Evolutionary conservation across 2,888 invertebrate species (phyloP).

Genomic region (Acanthoscelides obtectus): DNA sequence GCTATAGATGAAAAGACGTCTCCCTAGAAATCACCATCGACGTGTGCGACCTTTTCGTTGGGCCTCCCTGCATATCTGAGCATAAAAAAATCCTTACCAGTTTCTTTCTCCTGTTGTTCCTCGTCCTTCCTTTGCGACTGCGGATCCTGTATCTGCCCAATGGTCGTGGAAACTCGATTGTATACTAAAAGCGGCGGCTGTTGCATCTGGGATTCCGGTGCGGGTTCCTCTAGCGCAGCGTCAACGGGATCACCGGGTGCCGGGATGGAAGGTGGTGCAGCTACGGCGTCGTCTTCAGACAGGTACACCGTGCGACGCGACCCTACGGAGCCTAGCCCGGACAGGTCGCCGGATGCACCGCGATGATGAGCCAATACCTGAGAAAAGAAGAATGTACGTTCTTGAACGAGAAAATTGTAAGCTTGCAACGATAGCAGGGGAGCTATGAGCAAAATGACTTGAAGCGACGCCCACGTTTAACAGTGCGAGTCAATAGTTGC

Average conservation of each 20-base stretch:
- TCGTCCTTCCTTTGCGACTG: conserved; percentile 36
- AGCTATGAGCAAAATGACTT: no score
- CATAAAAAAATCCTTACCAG: no score
- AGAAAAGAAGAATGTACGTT: no score
- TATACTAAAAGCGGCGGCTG: conserved; percentile 67
- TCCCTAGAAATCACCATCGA: no score
- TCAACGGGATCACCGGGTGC: conserved; percentile 24
- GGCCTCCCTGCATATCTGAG: no score
- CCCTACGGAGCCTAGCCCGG: conserved; percentile 73
- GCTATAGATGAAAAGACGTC: no score
- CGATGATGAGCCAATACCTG: conserved; percentile 15
- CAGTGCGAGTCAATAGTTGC: no score
- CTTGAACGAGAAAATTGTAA: no score
- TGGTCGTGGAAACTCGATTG: conserved; percentile 70
- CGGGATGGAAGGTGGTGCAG: conserved; percentile 27
- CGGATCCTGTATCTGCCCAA: conserved; percentile 46
- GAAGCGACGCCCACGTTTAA: no score
- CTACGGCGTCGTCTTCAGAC: conserved; percentile 55
- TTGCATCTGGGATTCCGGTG: conserved; percentile 14
- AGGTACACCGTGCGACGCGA: conserved; percentile 80
- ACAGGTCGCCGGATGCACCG: conserved; percentile 48
- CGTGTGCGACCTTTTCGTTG: no score
- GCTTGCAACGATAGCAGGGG: no score
- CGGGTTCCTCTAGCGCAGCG: conserved; percentile 32
- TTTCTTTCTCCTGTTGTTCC: background rate